Conservation (phyloP, 2,888 invertebrate species). For the Cryptus viduatorius region DNA sequence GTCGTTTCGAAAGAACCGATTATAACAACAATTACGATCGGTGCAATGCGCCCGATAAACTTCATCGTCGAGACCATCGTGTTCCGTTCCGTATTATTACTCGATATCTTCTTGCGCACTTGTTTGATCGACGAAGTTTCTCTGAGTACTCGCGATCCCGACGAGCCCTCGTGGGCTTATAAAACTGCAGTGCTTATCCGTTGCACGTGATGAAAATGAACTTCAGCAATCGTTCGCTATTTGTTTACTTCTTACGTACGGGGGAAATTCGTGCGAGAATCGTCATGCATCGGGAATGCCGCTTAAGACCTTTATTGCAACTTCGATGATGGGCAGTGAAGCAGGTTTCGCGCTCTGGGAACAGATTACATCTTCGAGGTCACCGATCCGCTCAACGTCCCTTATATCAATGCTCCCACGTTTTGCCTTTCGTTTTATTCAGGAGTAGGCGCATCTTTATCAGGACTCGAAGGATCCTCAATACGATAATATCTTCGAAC, state of each 20-base stretch:
- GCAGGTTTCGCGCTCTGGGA: slow-evolving; percentile 1
- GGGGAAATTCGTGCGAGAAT: slow-evolving; percentile 26
- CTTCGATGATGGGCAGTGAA: neutral
- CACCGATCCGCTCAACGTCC: slow-evolving; percentile 27
- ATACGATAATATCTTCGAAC: neutral
- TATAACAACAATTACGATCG: neutral
- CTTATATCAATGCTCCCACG: neutral
- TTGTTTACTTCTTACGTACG: slow-evolving; percentile 41
- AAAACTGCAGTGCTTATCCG: slow-evolving; percentile 19
- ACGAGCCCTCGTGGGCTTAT: slow-evolving; percentile 12
- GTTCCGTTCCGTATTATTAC: neutral
- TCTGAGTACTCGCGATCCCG: slow-evolving; percentile 27
- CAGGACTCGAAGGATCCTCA: neutral
- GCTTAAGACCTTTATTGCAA: slow-evolving; percentile 38
- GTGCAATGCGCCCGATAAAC: neutral
- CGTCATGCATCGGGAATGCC: slow-evolving; percentile 41
- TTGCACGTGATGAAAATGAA: slow-evolving; percentile 41
- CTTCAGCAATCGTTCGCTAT: slow-evolving; percentile 50
- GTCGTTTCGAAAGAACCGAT: slow-evolving; percentile 6
- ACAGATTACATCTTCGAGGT: slow-evolving; percentile 33
- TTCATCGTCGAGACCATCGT: slow-evolving; percentile 3
- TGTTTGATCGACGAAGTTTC: slow-evolving; percentile 40
- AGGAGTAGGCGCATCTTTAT: neutral
- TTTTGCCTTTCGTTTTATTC: neutral
- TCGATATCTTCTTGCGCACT: slow-evolving; percentile 13